These are phyloP conservation scores for Saccopteryx leptura DNA, from an alignment of 2,113 vertebrate species.

Conservation along the genomic window DNA sequence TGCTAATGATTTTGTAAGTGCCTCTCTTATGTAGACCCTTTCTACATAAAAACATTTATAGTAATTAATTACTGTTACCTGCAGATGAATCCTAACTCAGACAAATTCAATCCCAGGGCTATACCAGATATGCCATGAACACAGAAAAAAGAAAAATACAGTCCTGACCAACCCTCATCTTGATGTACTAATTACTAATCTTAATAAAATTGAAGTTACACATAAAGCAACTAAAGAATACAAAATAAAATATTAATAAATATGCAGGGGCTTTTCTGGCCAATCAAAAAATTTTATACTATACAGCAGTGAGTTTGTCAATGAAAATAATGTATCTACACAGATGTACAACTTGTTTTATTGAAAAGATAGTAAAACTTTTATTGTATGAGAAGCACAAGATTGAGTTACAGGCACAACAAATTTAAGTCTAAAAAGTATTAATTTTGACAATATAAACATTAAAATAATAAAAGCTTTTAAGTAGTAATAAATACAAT, in stretches of 20 bases:
- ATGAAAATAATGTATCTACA: neutral
- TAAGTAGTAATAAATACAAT: slow-evolving; percentile 13
- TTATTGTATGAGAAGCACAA: slow-evolving; percentile 44
- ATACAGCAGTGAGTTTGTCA: neutral
- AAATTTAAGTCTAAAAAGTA: slow-evolving; percentile 6
- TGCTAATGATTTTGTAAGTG: slow-evolving; percentile 22
- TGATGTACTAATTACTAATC: neutral
- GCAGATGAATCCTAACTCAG: neutral
- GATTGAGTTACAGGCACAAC: slow-evolving; percentile 10
- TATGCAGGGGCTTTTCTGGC: neutral
- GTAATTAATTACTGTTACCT: slow-evolving; percentile 11
- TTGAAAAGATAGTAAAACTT: slow-evolving; percentile 3
- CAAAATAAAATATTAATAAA: slow-evolving; percentile 6
- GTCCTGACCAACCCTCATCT: neutral
- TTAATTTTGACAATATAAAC: slow-evolving; percentile 24
- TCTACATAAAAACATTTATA: slow-evolving; percentile 62
- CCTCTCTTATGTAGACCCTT: neutral
- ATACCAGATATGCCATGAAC: neutral
- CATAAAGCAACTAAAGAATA: slow-evolving; percentile 44
- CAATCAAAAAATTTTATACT: neutral
- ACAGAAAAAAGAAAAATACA: neutral
- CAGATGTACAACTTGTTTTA: neutral
- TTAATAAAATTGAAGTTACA: slow-evolving; percentile 1
- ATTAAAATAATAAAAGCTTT: slow-evolving; percentile 39
- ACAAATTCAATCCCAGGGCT: slow-evolving; percentile 11